Percentiles rank a stretch among this genome's conserved stretches.
Conservation (phyloP, 2,888 invertebrate species). For the Cistogaster globosa region DNA sequence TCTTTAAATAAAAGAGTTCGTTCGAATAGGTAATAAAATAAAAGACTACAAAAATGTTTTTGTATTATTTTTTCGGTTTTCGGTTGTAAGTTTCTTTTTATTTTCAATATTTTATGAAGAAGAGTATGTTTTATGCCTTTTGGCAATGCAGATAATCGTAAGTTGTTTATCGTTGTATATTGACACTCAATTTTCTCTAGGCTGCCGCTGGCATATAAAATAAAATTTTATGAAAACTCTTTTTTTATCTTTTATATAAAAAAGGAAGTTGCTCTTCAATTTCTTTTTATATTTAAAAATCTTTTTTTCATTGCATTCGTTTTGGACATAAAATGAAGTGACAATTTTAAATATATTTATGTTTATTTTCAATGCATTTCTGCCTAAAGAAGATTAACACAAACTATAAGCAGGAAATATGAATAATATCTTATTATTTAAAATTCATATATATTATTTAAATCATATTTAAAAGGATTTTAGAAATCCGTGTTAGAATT, state of each 20-base stretch:
- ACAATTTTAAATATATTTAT: no score
- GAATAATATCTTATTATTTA: no score
- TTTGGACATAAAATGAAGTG: no score
- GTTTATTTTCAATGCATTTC: no score
- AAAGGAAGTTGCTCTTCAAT: neutral
- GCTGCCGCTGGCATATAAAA: conserved; percentile 46
- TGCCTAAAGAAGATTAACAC: no score
- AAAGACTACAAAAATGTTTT: conserved; percentile 19
- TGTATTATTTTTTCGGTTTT: conserved; percentile 23
- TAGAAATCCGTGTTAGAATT: no score
- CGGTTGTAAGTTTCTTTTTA: neutral
- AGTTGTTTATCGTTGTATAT: conserved; percentile 63
- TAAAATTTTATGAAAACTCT: conserved; percentile 51
- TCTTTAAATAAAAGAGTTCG: conserved; percentile 23
- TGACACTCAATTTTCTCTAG: conserved; percentile 60
- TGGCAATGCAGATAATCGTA: conserved; percentile 64
- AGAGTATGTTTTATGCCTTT: conserved; percentile 39
- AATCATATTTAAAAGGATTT: no score
- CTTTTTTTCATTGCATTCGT: neutral
- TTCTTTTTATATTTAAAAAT: neutral
- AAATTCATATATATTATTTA: no score
- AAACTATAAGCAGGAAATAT: no score
- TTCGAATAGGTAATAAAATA: conserved; percentile 12
- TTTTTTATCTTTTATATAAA: neutral
- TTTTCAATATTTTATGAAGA: conserved; percentile 36